phyloP scores from a whole-genome alignment of 2,113 vertebrate genomes.

The Dasypus novemcinctus region DNA sequence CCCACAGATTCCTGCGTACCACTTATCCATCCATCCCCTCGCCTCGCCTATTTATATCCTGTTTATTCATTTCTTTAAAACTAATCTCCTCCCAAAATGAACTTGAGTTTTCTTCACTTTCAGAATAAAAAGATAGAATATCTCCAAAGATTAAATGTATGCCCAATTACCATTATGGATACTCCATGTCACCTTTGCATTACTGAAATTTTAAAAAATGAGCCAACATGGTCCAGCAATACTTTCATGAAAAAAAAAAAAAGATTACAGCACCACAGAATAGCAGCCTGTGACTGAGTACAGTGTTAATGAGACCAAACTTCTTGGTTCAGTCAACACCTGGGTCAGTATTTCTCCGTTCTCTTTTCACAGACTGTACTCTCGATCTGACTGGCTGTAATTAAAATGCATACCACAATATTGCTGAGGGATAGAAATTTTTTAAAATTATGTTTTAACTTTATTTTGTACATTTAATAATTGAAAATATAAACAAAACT shows the following conservation, averaged over 20 bases:
- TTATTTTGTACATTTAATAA: too few relatives aligned
- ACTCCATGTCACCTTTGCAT: not conserved
- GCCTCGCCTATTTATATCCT: not conserved
- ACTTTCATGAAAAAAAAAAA: not conserved
- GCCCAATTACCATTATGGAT: not conserved
- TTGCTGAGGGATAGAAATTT: not conserved
- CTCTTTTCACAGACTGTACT: not conserved
- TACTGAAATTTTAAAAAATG: not conserved
- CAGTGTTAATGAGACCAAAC: not conserved
- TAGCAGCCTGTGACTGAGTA: not conserved
- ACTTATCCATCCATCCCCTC: not conserved
- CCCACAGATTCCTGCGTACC: not conserved
- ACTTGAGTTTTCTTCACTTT: not conserved
- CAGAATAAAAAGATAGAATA: not conserved
- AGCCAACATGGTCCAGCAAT: not conserved
- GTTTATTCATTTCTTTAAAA: constrained; percentile 5
- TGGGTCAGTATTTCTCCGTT: not conserved
- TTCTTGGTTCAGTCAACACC: not conserved
- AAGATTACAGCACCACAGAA: not conserved
- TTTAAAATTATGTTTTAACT: too few relatives aligned
- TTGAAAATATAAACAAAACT: too few relatives aligned
- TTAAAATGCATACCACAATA: not conserved
- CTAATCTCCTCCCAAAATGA: not conserved
- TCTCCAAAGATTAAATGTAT: not conserved
- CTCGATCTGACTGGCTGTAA: not conserved